phyloP scores from a whole-genome alignment of 1,140 invertebrate genomes.

The Argopecten irradians region DNA sequence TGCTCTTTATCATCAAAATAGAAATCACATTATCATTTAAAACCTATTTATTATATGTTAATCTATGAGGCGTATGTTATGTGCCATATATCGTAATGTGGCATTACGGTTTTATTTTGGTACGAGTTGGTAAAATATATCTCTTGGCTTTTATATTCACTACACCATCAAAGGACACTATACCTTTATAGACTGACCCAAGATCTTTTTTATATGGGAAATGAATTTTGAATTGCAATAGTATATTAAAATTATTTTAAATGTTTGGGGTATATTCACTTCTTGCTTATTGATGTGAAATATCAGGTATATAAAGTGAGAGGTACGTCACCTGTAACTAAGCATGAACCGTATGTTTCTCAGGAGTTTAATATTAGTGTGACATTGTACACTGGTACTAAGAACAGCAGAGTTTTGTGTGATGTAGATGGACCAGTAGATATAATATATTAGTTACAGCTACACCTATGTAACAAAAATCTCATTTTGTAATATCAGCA shows the following conservation, averaged over 20 bases:
- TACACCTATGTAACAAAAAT: not conserved
- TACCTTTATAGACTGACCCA: not conserved
- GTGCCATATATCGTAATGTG: not conserved
- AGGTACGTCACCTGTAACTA: not conserved
- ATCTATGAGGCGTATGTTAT: not conserved
- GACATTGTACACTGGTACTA: not conserved
- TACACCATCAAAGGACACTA: not conserved
- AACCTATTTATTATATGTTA: not conserved
- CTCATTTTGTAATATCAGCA: not conserved
- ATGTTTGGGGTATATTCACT: not conserved
- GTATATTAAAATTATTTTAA: not conserved
- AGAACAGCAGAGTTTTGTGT: not conserved
- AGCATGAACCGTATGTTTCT: not conserved
- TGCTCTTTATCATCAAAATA: not conserved
- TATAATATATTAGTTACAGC: not conserved
- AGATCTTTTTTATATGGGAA: not conserved
- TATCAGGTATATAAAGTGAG: not conserved
- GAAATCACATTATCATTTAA: not conserved
- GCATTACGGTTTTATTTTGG: not conserved
- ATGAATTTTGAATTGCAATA: not conserved
- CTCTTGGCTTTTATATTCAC: not conserved
- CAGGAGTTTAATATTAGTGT: slow-evolving; percentile 2
- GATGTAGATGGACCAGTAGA: not conserved
- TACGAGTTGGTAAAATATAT: not conserved
- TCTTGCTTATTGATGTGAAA: not conserved